Percentiles rank a stretch among this genome's conserved stretches.
Conservation (phyloP, 1,140 invertebrate genomes). For the Coelopa frigida region DNA sequence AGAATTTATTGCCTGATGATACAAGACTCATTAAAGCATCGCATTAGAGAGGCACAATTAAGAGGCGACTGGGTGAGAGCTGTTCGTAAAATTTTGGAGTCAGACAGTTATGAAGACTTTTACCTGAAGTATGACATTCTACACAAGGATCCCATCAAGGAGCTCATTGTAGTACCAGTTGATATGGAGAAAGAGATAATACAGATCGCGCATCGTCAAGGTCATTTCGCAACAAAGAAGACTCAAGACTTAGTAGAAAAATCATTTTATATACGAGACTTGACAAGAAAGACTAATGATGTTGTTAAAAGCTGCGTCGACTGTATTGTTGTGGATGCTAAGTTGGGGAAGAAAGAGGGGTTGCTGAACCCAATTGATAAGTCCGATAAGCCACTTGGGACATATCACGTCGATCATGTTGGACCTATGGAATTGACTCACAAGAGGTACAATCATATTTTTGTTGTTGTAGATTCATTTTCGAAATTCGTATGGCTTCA, state of each 20-base stretch:
- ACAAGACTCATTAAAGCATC: not conserved
- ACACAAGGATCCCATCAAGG: conserved; percentile 2
- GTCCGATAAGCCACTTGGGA: conserved; percentile 21
- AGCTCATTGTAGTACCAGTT: no score
- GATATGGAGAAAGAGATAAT: no score
- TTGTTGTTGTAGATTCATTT: conserved; percentile 40
- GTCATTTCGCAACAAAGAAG: no score
- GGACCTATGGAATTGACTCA: conserved; percentile 35
- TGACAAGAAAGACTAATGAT: no score
- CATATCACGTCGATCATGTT: conserved; percentile 17
- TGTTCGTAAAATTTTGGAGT: not conserved
- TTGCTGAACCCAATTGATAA: conserved; percentile 33
- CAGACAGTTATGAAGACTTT: conserved; percentile 1
- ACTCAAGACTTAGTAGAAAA: no score
- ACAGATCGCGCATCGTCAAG: no score
- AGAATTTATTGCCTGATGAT: conserved; percentile 10
- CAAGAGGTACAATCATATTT: conserved; percentile 43
- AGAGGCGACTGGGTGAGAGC: conserved; percentile 4
- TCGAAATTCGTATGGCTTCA: conserved; percentile 42
- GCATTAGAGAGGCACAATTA: conserved; percentile 6
- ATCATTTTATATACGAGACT: no score
- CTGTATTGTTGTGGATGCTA: no score
- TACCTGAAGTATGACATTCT: conserved; percentile 9
- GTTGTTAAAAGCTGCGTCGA: no score
- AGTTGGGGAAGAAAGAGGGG: no score